Conservation (phyloP, 2,888 invertebrate species). For the Epistrophella euchroma region DNA sequence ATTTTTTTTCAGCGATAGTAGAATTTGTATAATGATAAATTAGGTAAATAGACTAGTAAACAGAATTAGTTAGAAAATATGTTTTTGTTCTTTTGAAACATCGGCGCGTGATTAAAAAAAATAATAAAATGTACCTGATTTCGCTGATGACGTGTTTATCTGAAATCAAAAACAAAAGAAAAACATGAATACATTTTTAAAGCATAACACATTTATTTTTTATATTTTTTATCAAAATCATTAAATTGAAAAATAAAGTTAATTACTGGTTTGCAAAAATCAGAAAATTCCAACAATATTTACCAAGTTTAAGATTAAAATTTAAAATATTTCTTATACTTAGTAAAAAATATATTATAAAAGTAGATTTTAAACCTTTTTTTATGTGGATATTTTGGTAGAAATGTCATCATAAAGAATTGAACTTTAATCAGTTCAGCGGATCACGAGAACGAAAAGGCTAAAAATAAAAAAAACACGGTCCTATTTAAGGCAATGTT, state of each 20-base stretch:
- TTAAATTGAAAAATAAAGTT: neutral
- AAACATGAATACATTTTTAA: neutral
- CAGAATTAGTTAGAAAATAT: neutral
- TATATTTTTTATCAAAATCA: neutral
- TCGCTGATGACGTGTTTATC: neutral
- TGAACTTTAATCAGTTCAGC: too few relatives aligned
- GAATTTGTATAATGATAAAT: constrained; percentile 63
- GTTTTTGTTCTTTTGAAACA: neutral
- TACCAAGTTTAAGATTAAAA: too few relatives aligned
- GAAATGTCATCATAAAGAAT: too few relatives aligned
- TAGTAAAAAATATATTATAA: too few relatives aligned
- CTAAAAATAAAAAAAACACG: too few relatives aligned
- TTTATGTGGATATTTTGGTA: too few relatives aligned
- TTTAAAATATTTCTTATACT: too few relatives aligned
- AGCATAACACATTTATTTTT: neutral
- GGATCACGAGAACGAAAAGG: too few relatives aligned
- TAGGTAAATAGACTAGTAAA: constrained; percentile 36
- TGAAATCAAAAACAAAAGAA: neutral
- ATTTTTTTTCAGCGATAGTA: constrained; percentile 1
- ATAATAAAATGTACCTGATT: neutral
- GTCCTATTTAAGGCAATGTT: too few relatives aligned
- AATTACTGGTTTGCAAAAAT: too few relatives aligned
- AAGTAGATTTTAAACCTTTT: too few relatives aligned
- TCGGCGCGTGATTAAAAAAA: neutral
- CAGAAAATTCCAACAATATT: too few relatives aligned